Evolutionary conservation across 2,888 invertebrate species (phyloP).

Genomic region (Vesta saturnalis): DNA sequence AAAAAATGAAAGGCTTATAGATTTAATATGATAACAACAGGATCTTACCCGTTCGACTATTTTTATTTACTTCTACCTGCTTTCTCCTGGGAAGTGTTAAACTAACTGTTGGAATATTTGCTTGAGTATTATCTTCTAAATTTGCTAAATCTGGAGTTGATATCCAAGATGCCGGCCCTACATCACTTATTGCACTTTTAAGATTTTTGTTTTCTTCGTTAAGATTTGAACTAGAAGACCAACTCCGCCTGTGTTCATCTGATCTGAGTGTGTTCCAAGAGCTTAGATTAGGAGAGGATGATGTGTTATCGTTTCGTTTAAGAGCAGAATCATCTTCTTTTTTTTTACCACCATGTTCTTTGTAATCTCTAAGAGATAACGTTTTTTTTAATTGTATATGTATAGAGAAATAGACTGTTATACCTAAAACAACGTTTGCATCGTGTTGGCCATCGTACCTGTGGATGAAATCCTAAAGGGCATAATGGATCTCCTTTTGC

Average conservation of each 20-base stretch:
- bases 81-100: slow-evolving; percentile 74
- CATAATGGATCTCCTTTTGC: slow-evolving; percentile 90
- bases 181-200: slow-evolving; percentile 45
- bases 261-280: slow-evolving; percentile 62
- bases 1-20: slow-evolving; percentile 18
- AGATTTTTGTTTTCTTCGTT: slow-evolving; percentile 48
- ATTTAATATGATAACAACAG: neutral
- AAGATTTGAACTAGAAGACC: slow-evolving; percentile 83
- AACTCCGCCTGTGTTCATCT: slow-evolving; percentile 63
- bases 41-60: slow-evolving; percentile 58
- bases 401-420: neutral
- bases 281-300: slow-evolving; percentile 83
- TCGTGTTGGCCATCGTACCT: slow-evolving; percentile 92
- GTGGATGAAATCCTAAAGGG: slow-evolving; percentile 93
- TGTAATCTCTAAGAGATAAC: slow-evolving; percentile 76
- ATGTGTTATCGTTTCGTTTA: slow-evolving; percentile 68
- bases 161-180: slow-evolving; percentile 74
- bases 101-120: slow-evolving; percentile 72
- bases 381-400: no score
- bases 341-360: slow-evolving; percentile 84
- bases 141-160: slow-evolving; percentile 84
- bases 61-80: slow-evolving; percentile 70
- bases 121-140: slow-evolving; percentile 68
- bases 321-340: slow-evolving; percentile 70
- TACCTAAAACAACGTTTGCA: slow-evolving; percentile 92